A percentile compares a stretch with the other conserved stretches of the same genome.
Conservation (phyloP, 2,888 invertebrate genomes). For the Agrilus cyanescens region DNA sequence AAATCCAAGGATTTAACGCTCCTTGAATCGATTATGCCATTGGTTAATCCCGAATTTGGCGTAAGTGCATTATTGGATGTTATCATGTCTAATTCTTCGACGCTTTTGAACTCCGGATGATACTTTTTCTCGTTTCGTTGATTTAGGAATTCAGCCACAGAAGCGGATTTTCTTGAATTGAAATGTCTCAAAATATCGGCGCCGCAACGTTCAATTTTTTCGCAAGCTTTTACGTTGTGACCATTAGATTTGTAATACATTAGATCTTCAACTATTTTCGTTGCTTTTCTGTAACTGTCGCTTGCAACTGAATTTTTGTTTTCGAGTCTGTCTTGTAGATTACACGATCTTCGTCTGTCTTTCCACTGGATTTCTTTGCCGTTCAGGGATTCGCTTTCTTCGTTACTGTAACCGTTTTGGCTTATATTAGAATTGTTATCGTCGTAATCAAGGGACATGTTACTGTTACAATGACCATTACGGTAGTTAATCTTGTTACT, state of each 20-base stretch:
- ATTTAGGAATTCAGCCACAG: conserved; percentile 44
- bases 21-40: conserved; percentile 36
- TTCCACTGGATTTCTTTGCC: no score
- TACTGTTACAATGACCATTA: no score
- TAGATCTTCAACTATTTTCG: conserved; percentile 33
- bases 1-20: conserved; percentile 66
- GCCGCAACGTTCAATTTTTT: conserved; percentile 26
- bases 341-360: no score
- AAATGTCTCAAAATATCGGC: conserved; percentile 33
- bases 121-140: conserved; percentile 29
- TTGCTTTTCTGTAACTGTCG: conserved; percentile 33
- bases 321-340: no score
- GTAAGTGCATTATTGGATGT: conserved; percentile 33
- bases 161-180: conserved; percentile 44
- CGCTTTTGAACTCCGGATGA: conserved; percentile 31
- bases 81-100: conserved; percentile 33
- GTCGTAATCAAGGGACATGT: no score
- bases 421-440: no score
- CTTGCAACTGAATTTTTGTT: conserved; percentile 24
- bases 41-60: conserved; percentile 4
- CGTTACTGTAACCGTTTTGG: no score
- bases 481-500: no score
- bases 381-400: no score
- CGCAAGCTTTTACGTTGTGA: conserved; percentile 28
- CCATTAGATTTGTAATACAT: conserved; percentile 24